These are phyloP conservation scores for Gavialis gangeticus DNA, from an alignment of 2,113 vertebrate genomes.

Conservation along the genomic window DNA sequence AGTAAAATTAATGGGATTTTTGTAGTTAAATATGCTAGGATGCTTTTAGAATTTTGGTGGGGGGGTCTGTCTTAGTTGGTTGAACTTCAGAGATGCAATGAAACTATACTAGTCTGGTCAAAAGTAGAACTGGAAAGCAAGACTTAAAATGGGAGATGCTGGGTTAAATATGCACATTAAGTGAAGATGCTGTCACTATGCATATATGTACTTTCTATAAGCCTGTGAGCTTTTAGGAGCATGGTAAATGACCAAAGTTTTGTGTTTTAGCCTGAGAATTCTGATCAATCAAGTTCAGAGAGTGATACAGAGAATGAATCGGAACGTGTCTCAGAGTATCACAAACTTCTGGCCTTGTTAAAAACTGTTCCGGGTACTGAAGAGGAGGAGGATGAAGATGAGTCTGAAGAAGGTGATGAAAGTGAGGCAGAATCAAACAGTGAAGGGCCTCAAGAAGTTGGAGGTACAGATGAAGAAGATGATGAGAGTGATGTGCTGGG, in stretches of 20 bases:
- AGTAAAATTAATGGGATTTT: not conserved
- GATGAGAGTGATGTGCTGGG: not conserved
- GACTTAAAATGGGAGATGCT: not conserved
- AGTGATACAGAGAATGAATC: slow-evolving; percentile 83
- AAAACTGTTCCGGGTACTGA: slow-evolving; percentile 76
- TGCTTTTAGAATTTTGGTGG: not conserved
- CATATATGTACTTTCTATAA: not conserved
- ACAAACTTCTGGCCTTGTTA: slow-evolving; percentile 91
- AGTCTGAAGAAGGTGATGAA: slow-evolving; percentile 70
- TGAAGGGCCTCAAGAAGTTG: not conserved
- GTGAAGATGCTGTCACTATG: not conserved
- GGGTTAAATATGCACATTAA: not conserved
- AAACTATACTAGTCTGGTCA: not conserved
- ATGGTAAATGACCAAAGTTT: not conserved
- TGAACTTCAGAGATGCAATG: not conserved
- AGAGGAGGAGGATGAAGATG: slow-evolving; percentile 78
- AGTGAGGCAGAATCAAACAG: slow-evolving; percentile 69
- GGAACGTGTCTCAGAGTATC: slow-evolving; percentile 88
- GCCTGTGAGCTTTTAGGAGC: not conserved
- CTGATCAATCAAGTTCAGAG: slow-evolving; percentile 79
- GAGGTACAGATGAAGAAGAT: slow-evolving; percentile 5
- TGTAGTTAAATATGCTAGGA: not conserved
- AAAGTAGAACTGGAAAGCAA: not conserved
- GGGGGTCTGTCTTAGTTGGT: not conserved
- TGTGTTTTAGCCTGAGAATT: slow-evolving; percentile 81